These are phyloP conservation scores for Andricus grossulariae DNA, from an alignment of 1,140 invertebrate species.

Conservation along the genomic window DNA sequence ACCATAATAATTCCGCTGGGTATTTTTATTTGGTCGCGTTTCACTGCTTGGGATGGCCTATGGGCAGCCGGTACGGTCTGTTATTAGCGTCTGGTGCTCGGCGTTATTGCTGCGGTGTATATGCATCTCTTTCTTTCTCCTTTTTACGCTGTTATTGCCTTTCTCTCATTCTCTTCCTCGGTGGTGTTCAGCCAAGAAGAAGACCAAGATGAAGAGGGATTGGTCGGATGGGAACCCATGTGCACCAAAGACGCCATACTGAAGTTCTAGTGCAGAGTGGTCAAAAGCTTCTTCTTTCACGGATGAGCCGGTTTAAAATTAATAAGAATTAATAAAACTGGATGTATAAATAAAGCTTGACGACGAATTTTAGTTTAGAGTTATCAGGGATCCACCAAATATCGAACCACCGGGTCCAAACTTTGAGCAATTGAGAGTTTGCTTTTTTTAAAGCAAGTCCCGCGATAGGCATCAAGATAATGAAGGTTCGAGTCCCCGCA, in stretches of 20 bases:
- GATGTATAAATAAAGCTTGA: too few species aligned
- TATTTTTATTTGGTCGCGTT: constrained; percentile 75
- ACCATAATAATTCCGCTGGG: constrained; percentile 74
- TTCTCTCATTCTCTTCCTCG: constrained; percentile 46
- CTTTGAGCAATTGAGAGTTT: too few species aligned
- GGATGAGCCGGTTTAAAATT: neutral
- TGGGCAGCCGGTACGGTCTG: constrained; percentile 74
- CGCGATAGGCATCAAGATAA: too few species aligned
- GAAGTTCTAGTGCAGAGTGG: constrained; percentile 17
- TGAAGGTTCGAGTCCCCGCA: too few species aligned
- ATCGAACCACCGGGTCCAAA: too few species aligned
- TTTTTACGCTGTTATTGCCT: constrained; percentile 51
- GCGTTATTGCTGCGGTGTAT: constrained; percentile 73
- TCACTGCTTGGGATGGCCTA: constrained; percentile 74
- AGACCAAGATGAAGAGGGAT: constrained; percentile 64
- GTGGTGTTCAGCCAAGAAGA: constrained; percentile 55
- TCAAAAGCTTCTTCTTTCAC: neutral
- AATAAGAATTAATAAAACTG: neutral
- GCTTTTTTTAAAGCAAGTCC: too few species aligned
- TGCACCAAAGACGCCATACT: constrained; percentile 59
- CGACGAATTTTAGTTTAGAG: too few species aligned
- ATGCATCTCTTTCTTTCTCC: constrained; percentile 58
- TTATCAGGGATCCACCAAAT: too few species aligned
- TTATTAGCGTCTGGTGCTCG: constrained; percentile 77
- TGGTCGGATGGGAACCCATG: constrained; percentile 61